A percentile compares a stretch with the other conserved stretches of the same genome.
phyloP scores from a whole-genome alignment of 2,797 vertebrate species.

The Poeciliopsis paucimaculata region DNA sequence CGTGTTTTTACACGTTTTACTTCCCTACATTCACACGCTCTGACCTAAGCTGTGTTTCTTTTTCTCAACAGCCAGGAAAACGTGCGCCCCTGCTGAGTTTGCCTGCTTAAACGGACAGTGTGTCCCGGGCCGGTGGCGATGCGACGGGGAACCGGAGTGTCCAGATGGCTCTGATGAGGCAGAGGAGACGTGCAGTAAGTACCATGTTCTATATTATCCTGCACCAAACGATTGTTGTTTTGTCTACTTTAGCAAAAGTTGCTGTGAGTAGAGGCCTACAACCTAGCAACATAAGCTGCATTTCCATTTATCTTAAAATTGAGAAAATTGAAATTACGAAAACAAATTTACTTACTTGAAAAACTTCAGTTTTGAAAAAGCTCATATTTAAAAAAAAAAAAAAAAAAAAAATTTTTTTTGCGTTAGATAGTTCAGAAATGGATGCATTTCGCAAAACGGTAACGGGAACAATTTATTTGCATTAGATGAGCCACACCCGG shows the following conservation, averaged over 20 bases:
- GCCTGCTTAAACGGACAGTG: constrained; percentile 94
- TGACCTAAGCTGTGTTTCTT: constrained; percentile 27
- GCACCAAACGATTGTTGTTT: neutral
- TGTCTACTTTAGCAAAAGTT: neutral
- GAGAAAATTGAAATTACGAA: too few species aligned
- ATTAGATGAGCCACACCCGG: too few species aligned
- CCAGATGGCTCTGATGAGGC: constrained; percentile 92
- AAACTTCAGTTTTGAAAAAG: too few species aligned
- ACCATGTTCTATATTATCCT: neutral
- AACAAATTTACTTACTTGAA: too few species aligned
- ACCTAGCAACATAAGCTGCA: neutral
- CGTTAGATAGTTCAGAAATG: too few species aligned
- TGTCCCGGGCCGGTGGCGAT: constrained; percentile 92
- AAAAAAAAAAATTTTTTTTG: too few species aligned
- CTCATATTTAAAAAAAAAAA: too few species aligned
- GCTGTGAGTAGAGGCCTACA: neutral
- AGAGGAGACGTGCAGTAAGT: constrained; percentile 92
- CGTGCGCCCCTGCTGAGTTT: constrained; percentile 90
- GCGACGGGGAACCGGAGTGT: constrained; percentile 94
- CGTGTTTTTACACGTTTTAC: neutral
- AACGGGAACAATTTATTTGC: too few species aligned
- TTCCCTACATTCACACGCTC: constrained; percentile 1
- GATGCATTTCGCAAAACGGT: too few species aligned
- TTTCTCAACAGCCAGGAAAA: constrained; percentile 88
- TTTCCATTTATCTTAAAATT: too few species aligned